A percentile compares a stretch with the other conserved stretches of the same genome.
Conservation (phyloP, 1,140 invertebrate genomes). For the Glossosoma conforme region DNA sequence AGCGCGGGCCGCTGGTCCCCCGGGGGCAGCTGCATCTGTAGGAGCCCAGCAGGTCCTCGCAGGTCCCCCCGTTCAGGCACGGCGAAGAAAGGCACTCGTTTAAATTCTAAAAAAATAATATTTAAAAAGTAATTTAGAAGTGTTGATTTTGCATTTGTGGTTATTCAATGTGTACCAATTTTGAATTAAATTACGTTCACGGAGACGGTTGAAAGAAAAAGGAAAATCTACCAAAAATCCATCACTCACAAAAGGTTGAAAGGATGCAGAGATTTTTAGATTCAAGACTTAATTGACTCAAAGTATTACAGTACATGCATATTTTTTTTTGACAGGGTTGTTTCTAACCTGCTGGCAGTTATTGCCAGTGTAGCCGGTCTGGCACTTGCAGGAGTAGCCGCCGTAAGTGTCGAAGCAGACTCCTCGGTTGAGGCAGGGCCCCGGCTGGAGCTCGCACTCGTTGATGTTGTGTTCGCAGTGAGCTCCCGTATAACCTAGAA, state of each 20-base stretch:
- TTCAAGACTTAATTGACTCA: too few species aligned
- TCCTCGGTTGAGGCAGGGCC: conserved; percentile 73
- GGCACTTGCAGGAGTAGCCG: conserved; percentile 77
- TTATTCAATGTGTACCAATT: neutral
- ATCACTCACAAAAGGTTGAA: too few species aligned
- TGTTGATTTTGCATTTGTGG: too few species aligned
- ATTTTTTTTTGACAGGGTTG: too few species aligned
- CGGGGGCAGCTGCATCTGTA: conserved; percentile 70
- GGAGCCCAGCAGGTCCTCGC: conserved; percentile 67
- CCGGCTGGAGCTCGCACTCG: conserved; percentile 64
- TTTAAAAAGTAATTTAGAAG: neutral
- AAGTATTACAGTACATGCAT: too few species aligned
- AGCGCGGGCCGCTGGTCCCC: conserved; percentile 72
- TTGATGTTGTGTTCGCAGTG: conserved; percentile 81
- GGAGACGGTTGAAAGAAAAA: too few species aligned
- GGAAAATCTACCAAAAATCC: too few species aligned
- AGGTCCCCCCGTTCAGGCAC: conserved; percentile 78
- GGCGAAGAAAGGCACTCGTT: conserved; percentile 61
- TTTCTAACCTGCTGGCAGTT: conserved; percentile 62
- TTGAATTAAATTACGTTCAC: neutral
- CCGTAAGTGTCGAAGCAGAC: conserved; percentile 76
- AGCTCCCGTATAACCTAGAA: conserved; percentile 64
- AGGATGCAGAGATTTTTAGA: too few species aligned
- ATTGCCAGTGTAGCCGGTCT: conserved; percentile 72
- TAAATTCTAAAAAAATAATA: conserved; percentile 47